Base-by-base conservation (phyloP, 2,888 invertebrate species). In the Ennomos quercinarius region DNA sequence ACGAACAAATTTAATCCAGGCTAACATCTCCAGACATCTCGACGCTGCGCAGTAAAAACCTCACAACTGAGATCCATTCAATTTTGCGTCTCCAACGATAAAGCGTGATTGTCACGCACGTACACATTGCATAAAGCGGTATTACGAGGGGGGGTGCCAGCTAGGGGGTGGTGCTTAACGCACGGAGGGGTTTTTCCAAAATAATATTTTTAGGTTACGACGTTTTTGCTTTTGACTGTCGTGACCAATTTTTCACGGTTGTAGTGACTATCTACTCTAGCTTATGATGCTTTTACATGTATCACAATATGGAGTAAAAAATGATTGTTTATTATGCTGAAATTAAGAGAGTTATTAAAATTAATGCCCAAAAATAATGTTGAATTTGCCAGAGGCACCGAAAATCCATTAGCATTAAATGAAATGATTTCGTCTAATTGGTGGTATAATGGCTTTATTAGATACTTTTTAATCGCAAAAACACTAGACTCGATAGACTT, bases 31-130 rank as follows among this genome's bases (percentile, higher is more conserved):
- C 63, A 67, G 61, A 61, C 56, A 63, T 67, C 57, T 65, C 62
- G 63, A 43, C 57, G 63, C 54, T 48, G 52, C 62, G 60, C 61
- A 67, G 64, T 61, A 63, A 66, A 74, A 76, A 75, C 67, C 70
- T 70, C 74, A 67, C 76, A 66, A 64, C 65, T 64, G 66, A 72
- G 76, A 80, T 79, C 84, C 86, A 87, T 87, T 87, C 86, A 88
- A 85, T 87, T 87, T 83, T 76, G 79, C 83, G 81, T 84, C 83
- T 78, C 74, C 70, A 61, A 81, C 87, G 83, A 87, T 89, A 87
- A 88, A 86, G 88, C 83, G 87, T 80, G 89, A 89, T 87, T 86
- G 91, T 88, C 89, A 91, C 92, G 92, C 92, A 92, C 92, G 92
- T 89, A 90, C 84, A 83, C 81, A 74, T 81, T 81, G 86, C 88